Evolutionary conservation across 2,888 invertebrate species (phyloP).

Genomic region (Sinelater perroti): DNA sequence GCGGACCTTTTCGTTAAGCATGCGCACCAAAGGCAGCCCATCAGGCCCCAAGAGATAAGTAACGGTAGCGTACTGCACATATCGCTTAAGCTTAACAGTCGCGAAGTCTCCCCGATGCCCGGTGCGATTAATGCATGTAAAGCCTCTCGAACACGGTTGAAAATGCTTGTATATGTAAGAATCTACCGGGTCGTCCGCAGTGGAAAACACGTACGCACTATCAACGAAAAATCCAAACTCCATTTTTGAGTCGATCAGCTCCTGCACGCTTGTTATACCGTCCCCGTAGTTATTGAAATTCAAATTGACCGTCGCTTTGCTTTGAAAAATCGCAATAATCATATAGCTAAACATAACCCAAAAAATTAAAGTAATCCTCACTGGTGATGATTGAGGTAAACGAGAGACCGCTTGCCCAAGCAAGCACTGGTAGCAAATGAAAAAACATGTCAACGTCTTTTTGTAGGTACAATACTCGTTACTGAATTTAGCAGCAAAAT

Average conservation of each 20-base stretch:
- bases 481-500: background rate
- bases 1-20: conserved; percentile 5
- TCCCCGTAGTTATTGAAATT: conserved; percentile 25
- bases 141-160: background rate
- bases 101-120: conserved; percentile 23
- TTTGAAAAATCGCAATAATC: conserved; percentile 28
- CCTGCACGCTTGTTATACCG: conserved; percentile 28
- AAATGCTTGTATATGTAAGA: conserved; percentile 11
- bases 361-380: conserved; percentile 3
- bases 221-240: conserved; percentile 17
- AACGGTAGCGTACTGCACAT: conserved; percentile 11
- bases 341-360: conserved; percentile 16
- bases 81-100: conserved; percentile 11
- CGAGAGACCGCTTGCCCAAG: conserved; percentile 1
- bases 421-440: conserved; percentile 1
- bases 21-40: conserved; percentile 19
- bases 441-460: background rate
- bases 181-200: conserved; percentile 4
- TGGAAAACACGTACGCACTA: background rate
- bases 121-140: conserved; percentile 1
- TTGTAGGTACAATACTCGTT: too few species aligned
- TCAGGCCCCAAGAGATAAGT: background rate
- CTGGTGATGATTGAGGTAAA: background rate
- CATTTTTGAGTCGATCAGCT: conserved; percentile 29
- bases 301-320: conserved; percentile 23